A percentile compares a stretch with the other conserved stretches of the same genome.
These are phyloP conservation scores for Parnassius smintheus DNA, from an alignment of 2,888 invertebrate genomes.

Conservation along the genomic window DNA sequence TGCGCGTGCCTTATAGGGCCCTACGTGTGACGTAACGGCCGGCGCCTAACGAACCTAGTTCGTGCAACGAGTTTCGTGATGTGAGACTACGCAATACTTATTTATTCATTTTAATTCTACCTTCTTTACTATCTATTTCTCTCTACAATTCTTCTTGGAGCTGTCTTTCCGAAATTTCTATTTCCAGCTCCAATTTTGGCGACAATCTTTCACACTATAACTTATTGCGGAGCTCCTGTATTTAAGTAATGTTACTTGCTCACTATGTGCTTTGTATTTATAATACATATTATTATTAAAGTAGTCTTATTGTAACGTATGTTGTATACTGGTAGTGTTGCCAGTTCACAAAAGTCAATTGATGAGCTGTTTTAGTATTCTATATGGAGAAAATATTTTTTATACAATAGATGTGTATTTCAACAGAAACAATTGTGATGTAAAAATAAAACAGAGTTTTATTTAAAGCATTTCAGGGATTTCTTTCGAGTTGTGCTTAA, in stretches of 20 bases:
- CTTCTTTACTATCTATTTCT: conserved; percentile 29
- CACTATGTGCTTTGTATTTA: conserved; percentile 72
- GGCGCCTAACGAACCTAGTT: conserved; percentile 45
- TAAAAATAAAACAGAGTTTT: conserved; percentile 79
- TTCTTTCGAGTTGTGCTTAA: conserved; percentile 71
- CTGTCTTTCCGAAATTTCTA: conserved; percentile 9
- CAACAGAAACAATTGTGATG: conserved; percentile 73
- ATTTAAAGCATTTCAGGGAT: conserved; percentile 77
- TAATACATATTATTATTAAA: conserved; percentile 51
- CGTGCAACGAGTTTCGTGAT: conserved; percentile 42
- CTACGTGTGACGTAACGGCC: conserved; percentile 40
- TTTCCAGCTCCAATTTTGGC: conserved; percentile 7
- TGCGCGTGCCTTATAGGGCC: conserved; percentile 35
- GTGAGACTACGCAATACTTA: conserved; percentile 40
- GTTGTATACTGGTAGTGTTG: conserved; percentile 45
- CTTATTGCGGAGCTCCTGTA: conserved; percentile 51
- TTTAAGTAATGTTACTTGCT: conserved; percentile 62
- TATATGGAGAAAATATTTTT: conserved; percentile 59
- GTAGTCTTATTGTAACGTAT: conserved; percentile 43
- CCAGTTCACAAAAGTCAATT: conserved; percentile 69
- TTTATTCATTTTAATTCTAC: conserved; percentile 41
- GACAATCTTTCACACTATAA: conserved; percentile 40
- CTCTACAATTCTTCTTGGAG: conserved; percentile 29
- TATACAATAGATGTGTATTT: conserved; percentile 67
- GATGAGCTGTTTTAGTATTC: conserved; percentile 59